Percentiles rank a stretch among this genome's conserved stretches.
phyloP scores from a whole-genome alignment of 1,140 invertebrate species.

The Lamellibrachia luymesi region DNA sequence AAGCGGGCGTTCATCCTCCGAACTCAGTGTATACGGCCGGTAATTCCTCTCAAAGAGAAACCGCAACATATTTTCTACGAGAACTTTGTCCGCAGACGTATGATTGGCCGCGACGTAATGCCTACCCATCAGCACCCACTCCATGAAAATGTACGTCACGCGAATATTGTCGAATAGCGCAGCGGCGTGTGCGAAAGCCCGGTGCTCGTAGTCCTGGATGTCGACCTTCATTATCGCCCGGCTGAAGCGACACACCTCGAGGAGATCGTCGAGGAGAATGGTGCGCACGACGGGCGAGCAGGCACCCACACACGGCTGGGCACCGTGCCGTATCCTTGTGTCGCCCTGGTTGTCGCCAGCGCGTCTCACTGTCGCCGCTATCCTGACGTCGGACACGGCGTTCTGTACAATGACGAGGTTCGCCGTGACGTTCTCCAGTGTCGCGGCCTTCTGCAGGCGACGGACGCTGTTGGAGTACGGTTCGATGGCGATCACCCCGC shows the following conservation, averaged over 20 bases:
- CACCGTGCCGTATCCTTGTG: conserved; percentile 31
- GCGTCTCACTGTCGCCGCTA: conserved; percentile 30
- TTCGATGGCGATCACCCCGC: conserved; percentile 46
- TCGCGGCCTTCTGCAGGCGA: conserved; percentile 36
- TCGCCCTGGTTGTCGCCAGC: conserved; percentile 45
- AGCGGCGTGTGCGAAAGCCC: conserved; percentile 32
- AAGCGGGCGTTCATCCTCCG: neutral
- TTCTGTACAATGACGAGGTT: conserved; percentile 38
- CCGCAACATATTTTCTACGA: conserved; percentile 7
- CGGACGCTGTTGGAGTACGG: conserved; percentile 38
- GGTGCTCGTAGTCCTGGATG: conserved; percentile 45
- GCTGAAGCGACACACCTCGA: conserved; percentile 23
- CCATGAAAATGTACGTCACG: conserved; percentile 51
- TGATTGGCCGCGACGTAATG: conserved; percentile 6
- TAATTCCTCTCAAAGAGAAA: conserved; percentile 18
- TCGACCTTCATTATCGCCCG: conserved; percentile 32
- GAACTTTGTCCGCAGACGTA: neutral
- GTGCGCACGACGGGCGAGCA: conserved; percentile 24
- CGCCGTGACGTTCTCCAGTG: conserved; percentile 31
- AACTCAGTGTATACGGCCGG: conserved; percentile 6
- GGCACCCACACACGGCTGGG: conserved; percentile 20
- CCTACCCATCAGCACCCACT: conserved; percentile 35
- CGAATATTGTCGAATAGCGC: conserved; percentile 36
- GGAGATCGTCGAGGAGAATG: conserved; percentile 39
- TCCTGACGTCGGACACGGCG: conserved; percentile 39